Evolutionary conservation across 2,797 vertebrate species (phyloP).

Genomic region (Avahi laniger): DNA sequence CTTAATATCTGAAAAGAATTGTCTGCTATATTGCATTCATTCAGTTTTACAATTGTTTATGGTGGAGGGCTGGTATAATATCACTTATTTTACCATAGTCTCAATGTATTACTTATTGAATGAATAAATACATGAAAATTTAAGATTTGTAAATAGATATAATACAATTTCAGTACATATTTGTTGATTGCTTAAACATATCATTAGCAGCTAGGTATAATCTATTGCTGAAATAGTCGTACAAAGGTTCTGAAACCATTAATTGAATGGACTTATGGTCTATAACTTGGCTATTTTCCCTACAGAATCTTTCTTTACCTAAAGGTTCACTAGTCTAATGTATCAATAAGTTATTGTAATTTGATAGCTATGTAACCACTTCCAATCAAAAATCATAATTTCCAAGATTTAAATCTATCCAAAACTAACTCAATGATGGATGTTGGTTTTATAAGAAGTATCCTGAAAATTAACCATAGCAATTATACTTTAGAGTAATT

Average conservation of each 20-base stretch:
- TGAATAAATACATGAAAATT: neutral
- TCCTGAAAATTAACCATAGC: neutral
- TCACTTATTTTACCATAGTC: neutral
- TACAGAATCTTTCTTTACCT: neutral
- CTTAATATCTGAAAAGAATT: neutral
- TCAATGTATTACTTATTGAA: neutral
- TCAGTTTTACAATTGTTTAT: neutral
- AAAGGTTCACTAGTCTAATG: neutral
- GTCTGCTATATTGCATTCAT: neutral
- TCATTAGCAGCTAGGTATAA: neutral
- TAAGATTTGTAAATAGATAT: neutral
- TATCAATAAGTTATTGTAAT: neutral
- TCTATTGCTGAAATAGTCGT: neutral
- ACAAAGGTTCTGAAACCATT: neutral
- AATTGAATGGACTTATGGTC: neutral
- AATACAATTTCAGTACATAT: neutral
- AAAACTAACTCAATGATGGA: neutral
- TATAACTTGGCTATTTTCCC: neutral
- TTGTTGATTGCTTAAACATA: neutral
- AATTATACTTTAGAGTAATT: neutral
- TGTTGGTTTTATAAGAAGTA: neutral
- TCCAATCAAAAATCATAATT: neutral
- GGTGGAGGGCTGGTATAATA: neutral
- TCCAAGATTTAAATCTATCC: neutral
- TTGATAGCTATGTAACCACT: neutral